Evolutionary conservation across 2,888 invertebrate genomes (phyloP).

Genomic region (Nomada goodeniana): DNA sequence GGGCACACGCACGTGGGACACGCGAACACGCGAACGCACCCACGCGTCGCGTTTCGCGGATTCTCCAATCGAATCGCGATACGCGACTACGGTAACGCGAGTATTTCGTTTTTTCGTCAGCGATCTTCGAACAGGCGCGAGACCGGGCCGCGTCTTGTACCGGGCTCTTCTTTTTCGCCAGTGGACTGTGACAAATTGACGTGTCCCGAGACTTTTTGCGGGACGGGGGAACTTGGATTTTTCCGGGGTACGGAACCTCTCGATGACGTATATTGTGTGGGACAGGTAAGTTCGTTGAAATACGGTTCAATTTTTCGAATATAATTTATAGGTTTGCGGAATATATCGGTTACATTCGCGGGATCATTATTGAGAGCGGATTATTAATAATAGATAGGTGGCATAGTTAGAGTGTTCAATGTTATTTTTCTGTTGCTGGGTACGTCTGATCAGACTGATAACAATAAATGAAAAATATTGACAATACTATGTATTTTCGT

Average conservation of each 20-base stretch:
- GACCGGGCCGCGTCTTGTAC: slow-evolving; percentile 1
- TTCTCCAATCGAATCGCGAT: slow-evolving; percentile 55
- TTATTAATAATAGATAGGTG: background rate
- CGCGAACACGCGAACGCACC: slow-evolving; percentile 58
- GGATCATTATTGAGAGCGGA: background rate
- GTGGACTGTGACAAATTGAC: slow-evolving; percentile 31
- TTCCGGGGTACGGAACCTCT: background rate
- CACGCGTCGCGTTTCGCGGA: slow-evolving; percentile 64
- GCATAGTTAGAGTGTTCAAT: too few species aligned
- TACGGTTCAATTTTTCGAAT: background rate
- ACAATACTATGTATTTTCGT: too few species aligned
- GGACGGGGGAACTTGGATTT: background rate
- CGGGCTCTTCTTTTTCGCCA: background rate
- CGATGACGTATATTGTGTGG: background rate
- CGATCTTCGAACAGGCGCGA: slow-evolving; percentile 31
- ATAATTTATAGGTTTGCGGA: background rate
- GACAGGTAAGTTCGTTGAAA: background rate
- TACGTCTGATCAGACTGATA: too few species aligned
- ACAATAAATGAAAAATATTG: too few species aligned
- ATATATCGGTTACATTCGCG: too few species aligned
- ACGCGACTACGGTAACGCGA: slow-evolving; percentile 23
- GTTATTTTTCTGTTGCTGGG: too few species aligned
- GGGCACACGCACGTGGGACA: slow-evolving; percentile 67
- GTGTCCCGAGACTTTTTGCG: slow-evolving; percentile 9
- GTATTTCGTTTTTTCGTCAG: slow-evolving; percentile 9